Evolutionary conservation across 2,797 vertebrate genomes (phyloP).

Genomic region (Tenualosa thibaudeaui): DNA sequence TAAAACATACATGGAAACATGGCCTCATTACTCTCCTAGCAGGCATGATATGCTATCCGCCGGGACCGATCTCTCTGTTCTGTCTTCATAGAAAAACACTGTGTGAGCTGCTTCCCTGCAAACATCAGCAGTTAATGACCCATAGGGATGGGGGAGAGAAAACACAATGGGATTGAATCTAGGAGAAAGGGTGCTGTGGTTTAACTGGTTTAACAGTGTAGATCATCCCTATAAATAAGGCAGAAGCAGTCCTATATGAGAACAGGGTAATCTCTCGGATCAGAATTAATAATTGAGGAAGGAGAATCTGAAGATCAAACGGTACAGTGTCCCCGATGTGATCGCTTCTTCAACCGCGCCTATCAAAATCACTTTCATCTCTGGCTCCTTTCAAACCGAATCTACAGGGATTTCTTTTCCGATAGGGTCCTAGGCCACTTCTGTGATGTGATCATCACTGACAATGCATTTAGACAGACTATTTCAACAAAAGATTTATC

Average conservation of each 20-base stretch:
- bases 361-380: constrained; percentile 17
- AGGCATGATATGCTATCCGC: background rate
- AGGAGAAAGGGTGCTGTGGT: background rate
- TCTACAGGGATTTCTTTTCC: constrained; percentile 15
- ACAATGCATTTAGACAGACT: background rate
- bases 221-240: constrained; percentile 6
- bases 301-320: constrained; percentile 16
- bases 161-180: background rate
- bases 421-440: background rate
- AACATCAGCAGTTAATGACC: constrained; percentile 22
- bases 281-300: constrained; percentile 18
- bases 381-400: background rate
- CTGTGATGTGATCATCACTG: constrained; percentile 17
- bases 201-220: background rate
- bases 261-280: background rate
- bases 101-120: background rate
- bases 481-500: constrained; percentile 23
- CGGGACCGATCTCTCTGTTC: background rate
- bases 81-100: background rate
- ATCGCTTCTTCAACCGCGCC: background rate
- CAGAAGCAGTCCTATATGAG: background rate
- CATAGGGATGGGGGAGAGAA: background rate
- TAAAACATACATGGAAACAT: background rate
- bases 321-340: constrained; percentile 1
- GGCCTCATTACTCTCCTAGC: background rate